Conservation (phyloP, 2,888 invertebrate species). For the Volucella inflata region DNA sequence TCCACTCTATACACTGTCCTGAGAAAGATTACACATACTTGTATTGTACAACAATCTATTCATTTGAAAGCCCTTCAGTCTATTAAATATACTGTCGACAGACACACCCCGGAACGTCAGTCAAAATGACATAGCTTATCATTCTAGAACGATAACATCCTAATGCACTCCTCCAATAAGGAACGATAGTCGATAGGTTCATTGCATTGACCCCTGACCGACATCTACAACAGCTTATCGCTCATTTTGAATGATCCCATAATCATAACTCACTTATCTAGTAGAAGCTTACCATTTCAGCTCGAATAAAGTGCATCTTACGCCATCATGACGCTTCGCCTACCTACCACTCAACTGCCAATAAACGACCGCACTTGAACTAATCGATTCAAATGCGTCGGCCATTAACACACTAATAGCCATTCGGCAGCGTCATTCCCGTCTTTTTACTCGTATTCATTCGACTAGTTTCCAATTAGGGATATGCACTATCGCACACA, state of each 20-base stretch:
- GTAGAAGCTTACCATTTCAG: slow-evolving; percentile 38
- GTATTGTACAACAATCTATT: too few species aligned
- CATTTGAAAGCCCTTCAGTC: too few species aligned
- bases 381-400: slow-evolving; percentile 74
- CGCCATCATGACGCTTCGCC: slow-evolving; percentile 14
- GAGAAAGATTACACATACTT: too few species aligned
- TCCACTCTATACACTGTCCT: too few species aligned
- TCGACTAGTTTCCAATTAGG: slow-evolving; percentile 69
- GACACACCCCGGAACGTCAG: too few species aligned
- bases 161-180: slow-evolving; percentile 19
- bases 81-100: too few species aligned
- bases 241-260: slow-evolving; percentile 42
- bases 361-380: slow-evolving; percentile 71
- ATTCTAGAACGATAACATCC: slow-evolving; percentile 20
- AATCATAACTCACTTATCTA: slow-evolving; percentile 60
- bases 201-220: slow-evolving; percentile 60
- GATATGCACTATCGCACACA: slow-evolving; percentile 56
- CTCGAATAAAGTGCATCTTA: slow-evolving; percentile 38
- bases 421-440: slow-evolving; percentile 34
- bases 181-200: slow-evolving; percentile 56
- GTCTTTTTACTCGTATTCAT: slow-evolving; percentile 6
- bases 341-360: slow-evolving; percentile 60
- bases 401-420: slow-evolving; percentile 69
- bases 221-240: slow-evolving; percentile 49
- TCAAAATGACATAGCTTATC: slow-evolving; percentile 7